Percentiles rank a stretch among this genome's conserved stretches.
Evolutionary conservation across 2,888 invertebrate species (phyloP).

Genomic region (Sphecodes monilicornis): DNA sequence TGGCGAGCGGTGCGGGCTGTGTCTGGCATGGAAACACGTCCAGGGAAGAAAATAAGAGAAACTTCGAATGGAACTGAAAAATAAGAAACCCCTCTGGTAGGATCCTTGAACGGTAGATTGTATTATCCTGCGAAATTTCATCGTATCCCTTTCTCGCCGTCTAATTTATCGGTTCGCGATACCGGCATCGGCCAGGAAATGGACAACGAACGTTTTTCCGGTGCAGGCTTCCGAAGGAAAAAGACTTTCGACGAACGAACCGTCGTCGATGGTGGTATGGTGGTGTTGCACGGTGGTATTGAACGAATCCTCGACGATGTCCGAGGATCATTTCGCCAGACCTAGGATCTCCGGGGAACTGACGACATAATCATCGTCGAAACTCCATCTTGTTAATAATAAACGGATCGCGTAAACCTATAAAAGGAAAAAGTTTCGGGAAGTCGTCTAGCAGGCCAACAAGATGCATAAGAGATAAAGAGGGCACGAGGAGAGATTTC

Average conservation of each 20-base stretch:
- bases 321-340: background rate
- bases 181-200: slow-evolving; percentile 36
- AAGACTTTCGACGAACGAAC: background rate
- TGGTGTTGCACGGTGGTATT: background rate
- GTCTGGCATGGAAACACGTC: background rate
- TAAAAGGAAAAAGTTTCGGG: background rate
- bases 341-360: background rate
- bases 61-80: slow-evolving; percentile 39
- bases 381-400: background rate
- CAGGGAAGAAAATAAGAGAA: slow-evolving; percentile 18
- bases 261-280: background rate
- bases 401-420: background rate
- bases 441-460: background rate
- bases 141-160: slow-evolving; percentile 46
- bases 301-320: background rate
- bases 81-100: slow-evolving; percentile 42
- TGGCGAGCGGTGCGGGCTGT: background rate
- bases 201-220: slow-evolving; percentile 45
- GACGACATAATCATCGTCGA: background rate
- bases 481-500: background rate
- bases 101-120: slow-evolving; percentile 45
- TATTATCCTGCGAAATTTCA: slow-evolving; percentile 56
- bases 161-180: slow-evolving; percentile 51
- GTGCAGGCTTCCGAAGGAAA: background rate
- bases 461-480: background rate